Percentiles rank a stretch among this genome's conserved stretches.
Evolutionary conservation across 2,888 invertebrate genomes (phyloP).

Genomic region (Aethes cnicana): DNA sequence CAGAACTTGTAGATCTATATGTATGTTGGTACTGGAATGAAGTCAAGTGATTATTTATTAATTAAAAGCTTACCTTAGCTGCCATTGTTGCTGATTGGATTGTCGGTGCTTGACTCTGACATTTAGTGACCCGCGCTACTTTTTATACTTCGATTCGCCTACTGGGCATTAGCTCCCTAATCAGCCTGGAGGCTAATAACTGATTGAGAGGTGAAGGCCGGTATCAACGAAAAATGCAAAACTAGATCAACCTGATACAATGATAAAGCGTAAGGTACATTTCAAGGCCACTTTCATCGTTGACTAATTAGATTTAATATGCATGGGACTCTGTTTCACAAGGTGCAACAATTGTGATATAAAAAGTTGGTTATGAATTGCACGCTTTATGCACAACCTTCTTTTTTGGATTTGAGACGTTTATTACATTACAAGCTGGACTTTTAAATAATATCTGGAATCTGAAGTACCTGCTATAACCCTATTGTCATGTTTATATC

Average conservation of each 20-base stretch:
- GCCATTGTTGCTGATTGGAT: conserved; percentile 63
- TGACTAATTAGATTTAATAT: conserved; percentile 17
- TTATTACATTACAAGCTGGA: too few species aligned
- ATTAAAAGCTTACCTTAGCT: conserved; percentile 53
- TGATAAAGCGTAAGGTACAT: conserved; percentile 11
- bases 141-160: conserved; percentile 60
- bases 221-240: conserved; percentile 28
- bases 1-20: too few species aligned
- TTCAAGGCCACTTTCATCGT: conserved; percentile 12
- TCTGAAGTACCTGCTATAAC: background rate
- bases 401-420: too few species aligned
- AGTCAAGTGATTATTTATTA: conserved; percentile 5
- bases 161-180: conserved; percentile 38
- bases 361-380: background rate
- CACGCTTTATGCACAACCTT: background rate
- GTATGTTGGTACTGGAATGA: background rate
- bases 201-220: conserved; percentile 55
- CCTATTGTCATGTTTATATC: too few species aligned
- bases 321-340: conserved; percentile 16
- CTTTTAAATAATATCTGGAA: too few species aligned
- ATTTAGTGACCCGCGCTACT: conserved; percentile 45
- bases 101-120: conserved; percentile 56
- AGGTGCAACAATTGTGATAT: conserved; percentile 7
- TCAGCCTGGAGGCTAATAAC: conserved; percentile 21
- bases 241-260: conserved; percentile 30